Percentiles rank a stretch among this genome's conserved stretches.
Conservation (phyloP, 2,797 vertebrate genomes). For the Pseudomugil gertrudae region DNA sequence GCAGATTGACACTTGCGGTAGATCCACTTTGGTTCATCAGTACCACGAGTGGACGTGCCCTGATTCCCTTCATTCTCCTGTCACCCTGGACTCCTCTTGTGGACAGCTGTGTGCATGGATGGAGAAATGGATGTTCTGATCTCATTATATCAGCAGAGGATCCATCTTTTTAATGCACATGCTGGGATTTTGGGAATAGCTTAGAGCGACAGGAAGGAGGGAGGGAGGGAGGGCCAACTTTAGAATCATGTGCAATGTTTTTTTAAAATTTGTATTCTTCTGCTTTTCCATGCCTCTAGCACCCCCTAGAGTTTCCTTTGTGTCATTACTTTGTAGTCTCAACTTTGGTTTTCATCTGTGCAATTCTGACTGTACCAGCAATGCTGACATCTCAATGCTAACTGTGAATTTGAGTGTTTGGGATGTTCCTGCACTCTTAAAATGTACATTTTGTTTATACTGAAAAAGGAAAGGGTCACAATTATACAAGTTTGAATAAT, state of each 20-base stretch:
- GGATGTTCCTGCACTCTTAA: slow-evolving; percentile 48
- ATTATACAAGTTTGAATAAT: slow-evolving; percentile 61
- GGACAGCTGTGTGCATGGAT: slow-evolving; percentile 29
- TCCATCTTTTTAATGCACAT: slow-evolving; percentile 46
- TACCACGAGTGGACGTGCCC: slow-evolving; percentile 54
- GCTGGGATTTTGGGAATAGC: slow-evolving; percentile 43
- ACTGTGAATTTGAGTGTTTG: slow-evolving; percentile 81
- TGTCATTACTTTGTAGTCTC: slow-evolving; percentile 56
- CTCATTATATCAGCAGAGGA: slow-evolving; percentile 39
- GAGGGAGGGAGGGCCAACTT: slow-evolving; percentile 37
- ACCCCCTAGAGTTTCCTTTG: slow-evolving; percentile 62
- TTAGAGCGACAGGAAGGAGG: slow-evolving; percentile 20
- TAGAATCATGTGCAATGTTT: slow-evolving; percentile 74
- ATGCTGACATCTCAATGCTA: slow-evolving; percentile 75
- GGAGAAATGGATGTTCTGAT: slow-evolving; percentile 43
- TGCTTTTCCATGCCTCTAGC: slow-evolving; percentile 65
- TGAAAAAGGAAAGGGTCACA: slow-evolving; percentile 13
- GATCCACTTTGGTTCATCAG: slow-evolving; percentile 34
- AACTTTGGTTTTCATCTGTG: slow-evolving; percentile 41
- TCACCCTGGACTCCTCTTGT: slow-evolving; percentile 34
- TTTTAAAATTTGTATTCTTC: slow-evolving; percentile 37
- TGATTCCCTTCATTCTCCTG: slow-evolving; percentile 48
- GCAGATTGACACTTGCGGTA: slow-evolving; percentile 29
- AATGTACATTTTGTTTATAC: slow-evolving; percentile 83
- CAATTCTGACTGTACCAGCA: slow-evolving; percentile 71